Conservation (phyloP, 2,888 invertebrate species). For the Pammene aurita region DNA sequence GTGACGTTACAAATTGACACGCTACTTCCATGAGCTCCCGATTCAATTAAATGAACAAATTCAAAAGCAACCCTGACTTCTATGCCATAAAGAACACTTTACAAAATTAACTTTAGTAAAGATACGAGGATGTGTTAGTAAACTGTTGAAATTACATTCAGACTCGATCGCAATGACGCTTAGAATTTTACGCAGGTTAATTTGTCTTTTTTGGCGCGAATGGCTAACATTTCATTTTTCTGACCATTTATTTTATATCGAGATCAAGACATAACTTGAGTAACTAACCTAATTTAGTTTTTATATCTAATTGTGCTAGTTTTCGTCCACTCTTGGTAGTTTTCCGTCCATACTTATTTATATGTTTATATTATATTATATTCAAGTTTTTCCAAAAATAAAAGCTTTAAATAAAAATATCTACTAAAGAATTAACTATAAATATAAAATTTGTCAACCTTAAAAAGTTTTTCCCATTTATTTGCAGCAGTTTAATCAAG, state of each 20-base stretch:
- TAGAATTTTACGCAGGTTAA: constrained; percentile 57
- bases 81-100: neutral
- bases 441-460: no score
- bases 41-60: neutral
- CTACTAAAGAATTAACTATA: no score
- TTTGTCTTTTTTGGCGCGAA: constrained; percentile 51
- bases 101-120: neutral
- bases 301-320: no score
- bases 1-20: constrained; percentile 44
- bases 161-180: constrained; percentile 62
- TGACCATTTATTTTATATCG: neutral
- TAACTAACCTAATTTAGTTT: no score
- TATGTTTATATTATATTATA: no score
- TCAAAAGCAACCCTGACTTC: neutral
- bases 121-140: neutral
- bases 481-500: no score
- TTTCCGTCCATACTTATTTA: no score
- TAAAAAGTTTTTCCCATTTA: no score
- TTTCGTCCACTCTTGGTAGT: no score
- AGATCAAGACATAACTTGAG: neutral
- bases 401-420: no score
- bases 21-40: neutral
- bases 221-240: neutral
- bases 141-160: constrained; percentile 60
- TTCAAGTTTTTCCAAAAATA: no score